Evolutionary conservation across 2,888 invertebrate species (phyloP).

Genomic region (Ecdyonurus torrentis): DNA sequence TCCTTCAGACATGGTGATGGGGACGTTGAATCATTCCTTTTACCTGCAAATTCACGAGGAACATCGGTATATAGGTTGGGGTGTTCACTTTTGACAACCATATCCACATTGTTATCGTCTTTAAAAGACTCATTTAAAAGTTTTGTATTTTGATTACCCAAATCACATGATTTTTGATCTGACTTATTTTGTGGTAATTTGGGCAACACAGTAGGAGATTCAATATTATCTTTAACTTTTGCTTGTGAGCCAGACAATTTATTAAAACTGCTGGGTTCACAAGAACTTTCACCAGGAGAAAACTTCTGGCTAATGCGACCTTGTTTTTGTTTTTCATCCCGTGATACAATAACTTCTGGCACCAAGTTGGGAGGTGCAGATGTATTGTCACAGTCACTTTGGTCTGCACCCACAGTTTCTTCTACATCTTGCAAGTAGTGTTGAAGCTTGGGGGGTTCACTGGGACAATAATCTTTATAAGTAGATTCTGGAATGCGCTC

Average conservation of each 20-base stretch:
- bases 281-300: background rate
- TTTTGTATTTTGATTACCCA: no score
- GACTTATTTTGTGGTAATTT: background rate
- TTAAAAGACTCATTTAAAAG: no score
- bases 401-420: constrained; percentile 3
- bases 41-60: background rate
- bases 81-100: background rate
- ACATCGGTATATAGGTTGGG: background rate
- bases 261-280: background rate
- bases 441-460: constrained; percentile 7
- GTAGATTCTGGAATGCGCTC: background rate
- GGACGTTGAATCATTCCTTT: background rate
- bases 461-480: background rate
- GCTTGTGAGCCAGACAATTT: no score
- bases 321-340: constrained; percentile 2
- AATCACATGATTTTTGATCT: background rate
- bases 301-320: background rate
- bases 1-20: constrained; percentile 2
- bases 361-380: constrained; percentile 7
- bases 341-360: constrained; percentile 10
- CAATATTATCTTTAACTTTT: no score
- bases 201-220: background rate
- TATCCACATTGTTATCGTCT: background rate
- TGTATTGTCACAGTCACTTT: constrained; percentile 1
- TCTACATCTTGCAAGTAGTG: constrained; percentile 9